Base-by-base conservation (phyloP, 2,113 vertebrate genomes). In the Pionites leucogaster region DNA sequence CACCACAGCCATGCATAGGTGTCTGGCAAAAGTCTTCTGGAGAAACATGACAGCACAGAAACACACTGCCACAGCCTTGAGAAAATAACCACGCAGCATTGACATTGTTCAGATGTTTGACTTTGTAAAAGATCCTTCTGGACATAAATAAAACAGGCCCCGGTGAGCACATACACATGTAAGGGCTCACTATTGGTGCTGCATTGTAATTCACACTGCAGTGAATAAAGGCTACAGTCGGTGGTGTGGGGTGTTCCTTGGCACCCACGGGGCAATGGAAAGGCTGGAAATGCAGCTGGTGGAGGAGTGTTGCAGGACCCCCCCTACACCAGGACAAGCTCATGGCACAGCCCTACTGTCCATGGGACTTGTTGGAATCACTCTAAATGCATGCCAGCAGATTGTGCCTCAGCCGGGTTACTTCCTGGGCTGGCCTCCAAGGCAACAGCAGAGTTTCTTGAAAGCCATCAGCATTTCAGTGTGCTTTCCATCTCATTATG, bases 171-270 rank as follows among this genome's bases (percentile, higher is more conserved):
- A 23, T 5, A 4, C 17, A 39, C 23, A 13, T 2, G 0, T 5
- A 28, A 8, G 86, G 70, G 75, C 71, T 89, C 3, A 1, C 28
- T 39, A 59, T 49, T 2, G 6, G 33, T 0, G 4, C 52, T 29
- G 79, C 17, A 11, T 50, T 2, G 4, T 42, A 22, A 28, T 1
- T 2, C 28, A 13, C 4, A 1, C n/a, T 14, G 55, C 69, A 68
- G 64, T 0, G 1, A 60, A 5, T 17, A 28, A 25, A 6, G 1
- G 8, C 65, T 53, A 46, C 1, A 1, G 28, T 22, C 0, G 0
- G 53, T 12, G 55, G 41, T 31, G 29, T 1, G 18, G 49, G 31
- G 17, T 2, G 3, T 52, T 33, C 55, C 3, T 2, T 0, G 3
- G 15, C 13, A 37, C 18, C 0, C 1, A 31, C 0, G 4, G 35